Evolutionary conservation across 1,140 invertebrate genomes (phyloP), one percentile per base, ranked within the genome.

Genomic region (Ostrea denselamellosa): DNA sequence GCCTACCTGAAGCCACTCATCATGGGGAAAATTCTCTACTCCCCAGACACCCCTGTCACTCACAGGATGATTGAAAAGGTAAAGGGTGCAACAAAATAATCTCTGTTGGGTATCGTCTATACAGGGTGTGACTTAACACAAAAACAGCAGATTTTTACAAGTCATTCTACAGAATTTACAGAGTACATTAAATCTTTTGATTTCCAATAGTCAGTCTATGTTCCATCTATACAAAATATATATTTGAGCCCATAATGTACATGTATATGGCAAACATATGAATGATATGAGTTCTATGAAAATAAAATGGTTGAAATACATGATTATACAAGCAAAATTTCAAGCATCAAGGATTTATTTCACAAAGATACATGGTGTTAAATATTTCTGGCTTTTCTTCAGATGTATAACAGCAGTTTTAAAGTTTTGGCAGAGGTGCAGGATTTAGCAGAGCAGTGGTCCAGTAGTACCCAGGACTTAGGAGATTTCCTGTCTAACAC

Each of bases 1-100:
- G 90, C 92, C 7, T 95, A 94, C 86, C 52, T 95, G 4, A 95
- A 95, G 90, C 95, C 95, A 14, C 90, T 95, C 17, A 86, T 95
- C 65, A 85, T 92, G 54, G 95, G 95, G 0, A 95, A 95, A 90
- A 94, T 95, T 53, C 89, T 95, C 0, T 95, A 91, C 88, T 91
- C 94, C 25, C 95, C 95, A 0, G 93, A 95, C 54, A 95, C 93
- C 22, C 77, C 89, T 12, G 81, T 90, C n/a, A 94, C 93, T 1
- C 89, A 90, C 54, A 14, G 62, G 22, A 94, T 95, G 71, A 91
- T 95, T 52, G n/a, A 85, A 25, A 91, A 94, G 91, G 94, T 93
- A 86, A 89, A 34, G 68, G 9, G 25, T 3, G 7, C 9, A 34
- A 71, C 68, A 34, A 54, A 54, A 54, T 17, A 44, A 22, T 17